phyloP scores from a whole-genome alignment of 2,888 invertebrate genomes.

The Cephalotes varians region DNA sequence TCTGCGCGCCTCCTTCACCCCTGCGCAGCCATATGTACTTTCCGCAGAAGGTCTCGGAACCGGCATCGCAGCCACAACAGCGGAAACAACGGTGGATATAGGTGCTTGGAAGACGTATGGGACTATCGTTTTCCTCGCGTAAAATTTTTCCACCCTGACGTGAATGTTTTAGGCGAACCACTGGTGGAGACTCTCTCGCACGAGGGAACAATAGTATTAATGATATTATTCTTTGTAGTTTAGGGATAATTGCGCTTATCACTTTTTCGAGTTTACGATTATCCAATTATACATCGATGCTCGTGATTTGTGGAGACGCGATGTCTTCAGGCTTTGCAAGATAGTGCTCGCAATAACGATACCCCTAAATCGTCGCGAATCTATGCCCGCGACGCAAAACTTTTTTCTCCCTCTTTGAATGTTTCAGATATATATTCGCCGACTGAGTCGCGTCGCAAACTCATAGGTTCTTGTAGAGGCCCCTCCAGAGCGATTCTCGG shows the following conservation, averaged over 20 bases:
- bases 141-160: constrained; percentile 71
- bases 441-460: constrained; percentile 67
- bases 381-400: constrained; percentile 56
- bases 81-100: constrained; percentile 59
- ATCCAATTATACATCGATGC: background rate
- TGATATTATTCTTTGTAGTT: constrained; percentile 15
- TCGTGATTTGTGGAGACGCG: background rate
- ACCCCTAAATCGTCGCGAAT: constrained; percentile 38
- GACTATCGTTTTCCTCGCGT: constrained; percentile 69
- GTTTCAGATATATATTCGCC: constrained; percentile 70
- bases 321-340: background rate
- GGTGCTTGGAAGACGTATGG: constrained; percentile 69
- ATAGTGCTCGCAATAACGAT: constrained; percentile 37
- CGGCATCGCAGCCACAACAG: constrained; percentile 45
- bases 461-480: constrained; percentile 66
- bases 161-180: constrained; percentile 75
- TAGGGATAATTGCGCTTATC: background rate
- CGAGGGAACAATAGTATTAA: background rate
- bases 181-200: background rate
- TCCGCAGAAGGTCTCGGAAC: constrained; percentile 46
- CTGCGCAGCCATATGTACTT: constrained; percentile 56
- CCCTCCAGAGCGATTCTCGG: constrained; percentile 68
- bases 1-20: constrained; percentile 29
- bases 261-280: background rate
- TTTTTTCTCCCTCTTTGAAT: constrained; percentile 67